A percentile compares a stretch with the other conserved stretches of the same genome.
phyloP scores from a whole-genome alignment of 2,113 vertebrate species.

The Prunella fulvescens region DNA sequence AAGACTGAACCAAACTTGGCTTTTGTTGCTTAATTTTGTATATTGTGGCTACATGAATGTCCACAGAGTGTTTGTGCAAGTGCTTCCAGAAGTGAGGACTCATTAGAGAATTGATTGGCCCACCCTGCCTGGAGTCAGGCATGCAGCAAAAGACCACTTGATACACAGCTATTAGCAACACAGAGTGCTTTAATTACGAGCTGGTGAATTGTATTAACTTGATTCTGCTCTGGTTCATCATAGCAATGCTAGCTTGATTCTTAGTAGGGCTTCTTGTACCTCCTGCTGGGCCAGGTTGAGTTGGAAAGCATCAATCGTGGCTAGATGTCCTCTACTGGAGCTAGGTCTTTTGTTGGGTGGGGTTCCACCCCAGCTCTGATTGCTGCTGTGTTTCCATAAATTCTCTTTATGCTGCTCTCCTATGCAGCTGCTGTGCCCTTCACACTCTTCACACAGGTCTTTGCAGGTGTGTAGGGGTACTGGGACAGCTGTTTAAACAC shows the following conservation, averaged over 20 bases:
- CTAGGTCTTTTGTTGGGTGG: not conserved
- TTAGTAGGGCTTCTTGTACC: not conserved
- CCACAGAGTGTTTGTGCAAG: not conserved
- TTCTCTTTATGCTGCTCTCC: not conserved
- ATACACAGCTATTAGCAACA: not conserved
- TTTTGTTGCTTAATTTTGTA: not conserved
- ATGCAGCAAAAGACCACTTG: not conserved
- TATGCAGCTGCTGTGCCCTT: fast-evolving
- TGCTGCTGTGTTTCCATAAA: fast-evolving
- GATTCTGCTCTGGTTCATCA: not conserved
- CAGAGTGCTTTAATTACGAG: not conserved
- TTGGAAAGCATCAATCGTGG: not conserved
- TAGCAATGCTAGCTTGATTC: not conserved
- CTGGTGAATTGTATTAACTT: not conserved
- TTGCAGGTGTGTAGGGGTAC: not conserved
- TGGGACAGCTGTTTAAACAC: not conserved
- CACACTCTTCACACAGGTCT: fast-evolving
- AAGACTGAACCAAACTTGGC: not conserved
- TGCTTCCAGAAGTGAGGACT: not conserved
- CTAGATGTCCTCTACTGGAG: not conserved
- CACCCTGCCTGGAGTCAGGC: not conserved
- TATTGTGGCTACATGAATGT: not conserved
- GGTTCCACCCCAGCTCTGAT: not conserved
- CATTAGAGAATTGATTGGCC: not conserved
- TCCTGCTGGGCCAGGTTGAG: not conserved